Evolutionary conservation across 2,797 vertebrate species (phyloP), one percentile per base, ranked within the genome.

Genomic region (Chelon auratus): DNA sequence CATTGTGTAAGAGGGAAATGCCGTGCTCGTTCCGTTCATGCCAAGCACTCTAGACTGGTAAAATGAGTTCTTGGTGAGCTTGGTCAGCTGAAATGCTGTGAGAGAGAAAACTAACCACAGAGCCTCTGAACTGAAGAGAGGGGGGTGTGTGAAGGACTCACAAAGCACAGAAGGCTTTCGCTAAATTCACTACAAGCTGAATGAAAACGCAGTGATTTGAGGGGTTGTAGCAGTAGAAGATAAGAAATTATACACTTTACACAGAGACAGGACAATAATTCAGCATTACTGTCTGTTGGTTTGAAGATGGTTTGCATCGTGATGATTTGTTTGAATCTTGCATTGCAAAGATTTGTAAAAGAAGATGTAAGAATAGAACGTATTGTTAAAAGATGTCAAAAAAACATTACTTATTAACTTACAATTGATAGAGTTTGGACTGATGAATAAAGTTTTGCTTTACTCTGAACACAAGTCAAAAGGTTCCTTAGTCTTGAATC

Each of bases 11-110:
- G 70, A 80, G 67, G 30, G 76, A 82, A 82, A 78, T 60, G 82
- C 77, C 75, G 81, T 75, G 67, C 66, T 83, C 47, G 24, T 81
- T 68, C 68, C 79, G 85, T 71, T 53, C 62, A 67, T 82, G 85
- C 78, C 68, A 72, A 75, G 69, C 56, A 78, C 62, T 81, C 84
- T 85, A 30, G 61, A 81, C 70, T 70, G 77, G 80, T 86, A 64
- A 89, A 89, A 87, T 71, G 39, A 86, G 83, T 88, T 87, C 77
- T 90, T 89, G 85, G 88, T 79, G 75, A 83, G 30, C 30, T 33
- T 33, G 87, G 84, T 82, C 74, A 82, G 82, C 58, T 82, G 77
- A 88, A 87, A 77, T 17, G 51, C 77, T 76, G 75, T 65, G 83
- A 71, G 83, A 86, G 82, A 72, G 68, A 56, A 54, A 72, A 64